Conservation (phyloP, 2,113 vertebrate genomes). For the Microcebus murinus region DNA sequence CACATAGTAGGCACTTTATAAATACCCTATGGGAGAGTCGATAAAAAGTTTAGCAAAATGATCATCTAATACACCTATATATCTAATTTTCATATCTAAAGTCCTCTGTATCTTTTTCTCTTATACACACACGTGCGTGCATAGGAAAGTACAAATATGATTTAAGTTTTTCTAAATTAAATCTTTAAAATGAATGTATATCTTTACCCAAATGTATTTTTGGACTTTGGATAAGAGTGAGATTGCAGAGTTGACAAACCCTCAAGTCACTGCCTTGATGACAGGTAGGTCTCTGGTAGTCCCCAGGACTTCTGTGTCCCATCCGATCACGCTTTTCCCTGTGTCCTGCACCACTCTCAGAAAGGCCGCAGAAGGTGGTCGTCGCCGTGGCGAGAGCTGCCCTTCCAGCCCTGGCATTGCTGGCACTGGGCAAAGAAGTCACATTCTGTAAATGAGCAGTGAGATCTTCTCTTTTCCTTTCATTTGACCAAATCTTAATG, state of each 20-base stretch:
- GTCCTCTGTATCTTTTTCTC: neutral
- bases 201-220: neutral
- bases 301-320: neutral
- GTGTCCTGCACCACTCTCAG: neutral
- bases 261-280: neutral
- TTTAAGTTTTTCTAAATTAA: slow-evolving; percentile 32
- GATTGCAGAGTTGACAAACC: neutral
- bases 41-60: neutral
- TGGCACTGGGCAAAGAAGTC: neutral
- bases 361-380: neutral
- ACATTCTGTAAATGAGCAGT: neutral
- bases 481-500: neutral
- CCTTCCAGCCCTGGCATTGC: neutral
- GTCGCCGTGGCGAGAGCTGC: neutral
- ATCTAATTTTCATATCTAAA: neutral
- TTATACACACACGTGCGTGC: neutral
- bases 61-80: neutral
- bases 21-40: neutral
- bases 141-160: neutral
- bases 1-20: neutral
- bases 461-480: neutral
- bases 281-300: neutral
- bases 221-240: neutral
- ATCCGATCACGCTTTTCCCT: neutral
- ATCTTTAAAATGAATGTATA: neutral